Evolutionary conservation across 2,113 vertebrate genomes (phyloP).

Genomic region (Oostethus manadensis): DNA sequence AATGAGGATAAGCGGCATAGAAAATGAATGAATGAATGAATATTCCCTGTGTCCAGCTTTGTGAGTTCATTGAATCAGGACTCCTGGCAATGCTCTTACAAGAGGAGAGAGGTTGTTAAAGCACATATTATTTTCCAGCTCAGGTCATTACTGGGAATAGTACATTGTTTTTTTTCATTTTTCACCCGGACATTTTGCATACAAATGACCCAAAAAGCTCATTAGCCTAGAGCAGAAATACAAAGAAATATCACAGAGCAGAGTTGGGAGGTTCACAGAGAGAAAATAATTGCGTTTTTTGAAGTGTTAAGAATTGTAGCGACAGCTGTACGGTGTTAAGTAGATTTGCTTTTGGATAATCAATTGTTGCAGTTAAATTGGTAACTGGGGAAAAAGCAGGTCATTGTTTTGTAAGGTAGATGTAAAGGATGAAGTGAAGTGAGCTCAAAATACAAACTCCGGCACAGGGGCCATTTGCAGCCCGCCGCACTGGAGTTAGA

Average conservation of each 20-base stretch:
- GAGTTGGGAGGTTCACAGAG: background rate
- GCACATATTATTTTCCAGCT: slow-evolving; percentile 2
- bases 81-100: background rate
- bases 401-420: too few relatives aligned
- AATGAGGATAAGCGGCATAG: too few relatives aligned
- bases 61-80: background rate
- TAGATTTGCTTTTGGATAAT: background rate
- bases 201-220: background rate
- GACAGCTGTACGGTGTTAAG: background rate
- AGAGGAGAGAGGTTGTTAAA: background rate
- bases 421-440: too few relatives aligned
- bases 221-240: background rate
- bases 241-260: background rate
- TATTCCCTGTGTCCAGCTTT: background rate
- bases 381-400: too few relatives aligned
- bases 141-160: background rate
- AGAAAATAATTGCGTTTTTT: background rate
- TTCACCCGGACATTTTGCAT: background rate
- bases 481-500: too few relatives aligned
- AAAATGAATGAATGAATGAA: too few relatives aligned
- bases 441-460: too few relatives aligned
- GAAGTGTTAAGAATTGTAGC: background rate
- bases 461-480: too few relatives aligned
- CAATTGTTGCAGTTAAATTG: background rate
- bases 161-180: background rate